These are phyloP conservation scores for Aurelia sp. DNA, from an alignment of 30 jellyfish, hydroid and myxozoan species.

Conservation along the genomic window DNA sequence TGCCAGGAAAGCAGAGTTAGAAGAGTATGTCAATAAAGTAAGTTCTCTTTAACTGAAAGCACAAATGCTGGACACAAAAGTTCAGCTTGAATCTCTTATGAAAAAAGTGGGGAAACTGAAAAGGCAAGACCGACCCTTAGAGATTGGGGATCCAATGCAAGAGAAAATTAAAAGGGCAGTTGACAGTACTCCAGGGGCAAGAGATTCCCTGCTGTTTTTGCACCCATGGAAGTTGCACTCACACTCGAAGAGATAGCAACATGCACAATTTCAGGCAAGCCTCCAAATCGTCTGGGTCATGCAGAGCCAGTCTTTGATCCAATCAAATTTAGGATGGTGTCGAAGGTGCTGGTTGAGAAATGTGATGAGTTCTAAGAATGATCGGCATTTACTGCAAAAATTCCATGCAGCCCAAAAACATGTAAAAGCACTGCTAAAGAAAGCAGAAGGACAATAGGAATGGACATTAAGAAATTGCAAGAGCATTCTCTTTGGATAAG, in stretches of 20 bases:
- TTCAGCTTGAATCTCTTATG: background rate
- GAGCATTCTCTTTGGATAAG: too few relatives aligned
- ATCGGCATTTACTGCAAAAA: background rate
- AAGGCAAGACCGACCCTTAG: background rate
- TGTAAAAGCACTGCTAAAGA: background rate
- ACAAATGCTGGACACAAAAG: background rate
- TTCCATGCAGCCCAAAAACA: background rate
- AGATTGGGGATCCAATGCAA: background rate
- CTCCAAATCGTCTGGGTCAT: background rate
- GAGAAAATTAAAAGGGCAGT: background rate
- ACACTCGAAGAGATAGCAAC: background rate
- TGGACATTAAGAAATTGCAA: too few relatives aligned
- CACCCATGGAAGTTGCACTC: background rate
- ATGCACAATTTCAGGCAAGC: background rate
- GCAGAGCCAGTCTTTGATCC: background rate
- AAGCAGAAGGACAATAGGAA: too few relatives aligned
- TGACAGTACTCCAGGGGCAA: background rate
- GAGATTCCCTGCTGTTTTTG: background rate
- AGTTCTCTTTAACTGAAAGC: background rate
- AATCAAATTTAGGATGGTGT: background rate
- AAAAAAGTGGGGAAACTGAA: background rate
- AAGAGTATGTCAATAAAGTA: background rate
- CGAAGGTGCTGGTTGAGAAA: background rate
- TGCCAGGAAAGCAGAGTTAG: background rate
- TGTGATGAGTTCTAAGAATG: background rate